Evolutionary conservation across 92 coral and sea anemone genomes (phyloP).

Genomic region (Siderastrea siderea): DNA sequence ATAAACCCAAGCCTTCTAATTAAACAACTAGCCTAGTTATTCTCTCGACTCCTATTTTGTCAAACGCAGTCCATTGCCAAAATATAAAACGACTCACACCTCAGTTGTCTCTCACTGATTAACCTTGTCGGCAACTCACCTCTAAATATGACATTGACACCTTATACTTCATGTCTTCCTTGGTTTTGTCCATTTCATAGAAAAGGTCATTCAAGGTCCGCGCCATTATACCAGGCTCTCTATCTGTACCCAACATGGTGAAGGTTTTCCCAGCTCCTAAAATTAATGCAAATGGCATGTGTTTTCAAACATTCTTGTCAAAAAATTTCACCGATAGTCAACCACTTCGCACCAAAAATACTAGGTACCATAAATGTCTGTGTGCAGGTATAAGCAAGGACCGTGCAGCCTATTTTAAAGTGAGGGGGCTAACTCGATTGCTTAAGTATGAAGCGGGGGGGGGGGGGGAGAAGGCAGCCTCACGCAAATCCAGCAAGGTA

Average conservation of each 20-base stretch:
- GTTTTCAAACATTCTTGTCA: no score
- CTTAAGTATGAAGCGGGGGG: no score
- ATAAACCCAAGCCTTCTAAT: no score
- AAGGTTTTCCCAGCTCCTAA: conserved; percentile 90
- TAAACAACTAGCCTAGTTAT: no score
- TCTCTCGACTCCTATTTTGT: neutral
- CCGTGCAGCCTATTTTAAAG: no score
- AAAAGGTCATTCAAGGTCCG: conserved; percentile 83
- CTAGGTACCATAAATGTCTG: no score
- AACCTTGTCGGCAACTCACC: conserved; percentile 23
- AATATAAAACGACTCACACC: no score
- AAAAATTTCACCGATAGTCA: neutral
- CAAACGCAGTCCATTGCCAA: neutral
- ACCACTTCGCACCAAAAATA: neutral
- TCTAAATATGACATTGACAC: conserved; percentile 92
- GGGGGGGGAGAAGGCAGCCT: no score
- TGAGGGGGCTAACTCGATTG: no score
- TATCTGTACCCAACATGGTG: conserved; percentile 93
- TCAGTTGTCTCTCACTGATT: no score
- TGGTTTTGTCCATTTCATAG: conserved; percentile 82
- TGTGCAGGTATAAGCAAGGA: no score
- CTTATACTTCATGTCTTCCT: conserved; percentile 86
- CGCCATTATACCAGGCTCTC: conserved; percentile 90
- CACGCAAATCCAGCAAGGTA: no score
- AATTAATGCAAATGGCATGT: neutral